Evolutionary conservation across 2,888 invertebrate species (phyloP).

Genomic region (Portevinia maculata): DNA sequence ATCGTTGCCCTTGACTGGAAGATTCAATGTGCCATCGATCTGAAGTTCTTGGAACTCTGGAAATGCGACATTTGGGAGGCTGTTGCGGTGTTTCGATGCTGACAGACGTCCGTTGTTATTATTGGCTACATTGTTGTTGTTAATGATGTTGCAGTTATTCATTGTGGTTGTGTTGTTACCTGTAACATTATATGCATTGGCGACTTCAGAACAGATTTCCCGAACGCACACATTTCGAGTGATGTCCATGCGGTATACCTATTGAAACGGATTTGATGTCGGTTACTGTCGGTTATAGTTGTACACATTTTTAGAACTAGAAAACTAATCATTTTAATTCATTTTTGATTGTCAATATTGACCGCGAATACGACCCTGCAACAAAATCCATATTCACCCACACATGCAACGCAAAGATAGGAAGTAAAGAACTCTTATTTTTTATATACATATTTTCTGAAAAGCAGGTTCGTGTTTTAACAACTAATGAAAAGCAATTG

Average conservation of each 20-base stretch:
- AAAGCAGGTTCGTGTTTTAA: neutral
- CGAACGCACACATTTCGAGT: constrained; percentile 90
- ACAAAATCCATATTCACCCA: neutral
- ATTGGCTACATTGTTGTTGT: constrained; percentile 36
- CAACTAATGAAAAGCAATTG: constrained; percentile 1
- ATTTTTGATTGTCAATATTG: neutral
- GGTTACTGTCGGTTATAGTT: neutral
- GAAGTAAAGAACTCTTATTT: neutral
- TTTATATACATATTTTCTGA: neutral
- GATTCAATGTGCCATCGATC: constrained; percentile 58
- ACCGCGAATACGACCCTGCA: neutral
- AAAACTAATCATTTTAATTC: neutral
- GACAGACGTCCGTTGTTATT: constrained; percentile 75
- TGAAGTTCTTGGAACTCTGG: constrained; percentile 77
- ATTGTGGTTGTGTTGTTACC: constrained; percentile 23
- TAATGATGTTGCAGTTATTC: constrained; percentile 24
- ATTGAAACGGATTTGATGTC: neutral
- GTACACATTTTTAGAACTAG: neutral
- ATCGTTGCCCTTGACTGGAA: constrained; percentile 67
- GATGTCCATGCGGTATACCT: constrained; percentile 90
- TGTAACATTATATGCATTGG: constrained; percentile 61
- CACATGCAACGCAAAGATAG: constrained; percentile 10
- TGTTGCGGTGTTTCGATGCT: constrained; percentile 79
- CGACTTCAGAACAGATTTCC: constrained; percentile 79
- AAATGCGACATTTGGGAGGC: constrained; percentile 81